Base-by-base conservation (phyloP, 1,140 invertebrate species). In the Ceratosolen solmsi region DNA sequence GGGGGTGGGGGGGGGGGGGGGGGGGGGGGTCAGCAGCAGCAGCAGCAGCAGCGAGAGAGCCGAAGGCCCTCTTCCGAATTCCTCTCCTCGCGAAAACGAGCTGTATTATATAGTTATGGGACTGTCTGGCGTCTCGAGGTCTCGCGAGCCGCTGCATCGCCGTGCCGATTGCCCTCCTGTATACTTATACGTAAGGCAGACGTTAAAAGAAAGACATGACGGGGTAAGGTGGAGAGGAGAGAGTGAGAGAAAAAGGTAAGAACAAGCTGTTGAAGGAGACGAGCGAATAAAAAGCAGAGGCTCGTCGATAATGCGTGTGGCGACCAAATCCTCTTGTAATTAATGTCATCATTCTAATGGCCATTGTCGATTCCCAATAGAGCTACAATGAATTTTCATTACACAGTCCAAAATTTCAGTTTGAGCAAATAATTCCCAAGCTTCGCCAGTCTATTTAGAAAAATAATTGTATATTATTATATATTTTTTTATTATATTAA, bases 101-200 rank as follows among this genome's bases (percentile, higher is more conserved):
- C 33, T 30, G 30, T 30, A 15, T 49, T 54, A 54, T 51, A 30
- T 73, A 73, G 27, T 27, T 79, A 70, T 54, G 27, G 46, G 27
- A 54, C 65, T 15, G 77, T 71, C 77, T 60, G 79, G 79, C 71
- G 80, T 77, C 80, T 82, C 80, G 80, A 77, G 80, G 80, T 82
- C 80, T 82, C 80, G 27, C 79, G 38, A 60, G 41, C 54, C 15
- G 20, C n/a, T 49, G 13, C 30, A n/a, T 22, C n/a, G 13, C 17
- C 54, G 27, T 25, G 4, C 73, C 54, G 25, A 2, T 30, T 20
- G 7, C 36, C 22, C 22, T 36, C 0, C 63, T 7, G 3, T 27
- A 27, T 30, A 46, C 41, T 46, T 27, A 71, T n/a, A 3, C 17
- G 22, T 17, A 15, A 27, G 33, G 13, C 1, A 17, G 73, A 30